Conservation (phyloP, 2,888 invertebrate genomes). For the Campoplex capitator region DNA sequence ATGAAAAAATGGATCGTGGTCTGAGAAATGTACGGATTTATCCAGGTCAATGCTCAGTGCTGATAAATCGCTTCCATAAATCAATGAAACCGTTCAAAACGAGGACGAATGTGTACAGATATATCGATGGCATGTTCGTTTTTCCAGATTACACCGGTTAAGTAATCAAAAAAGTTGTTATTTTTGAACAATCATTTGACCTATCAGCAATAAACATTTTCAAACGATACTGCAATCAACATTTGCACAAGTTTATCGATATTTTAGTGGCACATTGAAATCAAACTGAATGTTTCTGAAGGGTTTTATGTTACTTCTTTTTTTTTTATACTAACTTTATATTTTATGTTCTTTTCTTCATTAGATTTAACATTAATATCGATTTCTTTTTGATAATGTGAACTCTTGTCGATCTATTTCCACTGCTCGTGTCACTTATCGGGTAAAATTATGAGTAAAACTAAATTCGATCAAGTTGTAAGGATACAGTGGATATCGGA, state of each 20-base stretch:
- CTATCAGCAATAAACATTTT: background rate
- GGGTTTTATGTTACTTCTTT: no score
- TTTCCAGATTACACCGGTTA: background rate
- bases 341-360: background rate
- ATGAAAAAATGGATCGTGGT: background rate
- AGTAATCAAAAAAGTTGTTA: background rate
- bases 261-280: background rate
- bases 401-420: background rate
- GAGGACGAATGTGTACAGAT: background rate
- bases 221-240: background rate
- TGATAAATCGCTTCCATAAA: constrained; percentile 26
- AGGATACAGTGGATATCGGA: background rate
- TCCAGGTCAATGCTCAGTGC: constrained; percentile 19
- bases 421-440: background rate
- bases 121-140: background rate
- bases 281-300: background rate
- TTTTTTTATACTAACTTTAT: background rate
- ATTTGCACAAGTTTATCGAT: background rate
- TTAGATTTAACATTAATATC: no score
- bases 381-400: no score
- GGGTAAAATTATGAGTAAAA: background rate
- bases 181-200: background rate
- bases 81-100: constrained; percentile 2
- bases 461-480: background rate
- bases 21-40: background rate